Evolutionary conservation across 2,797 vertebrate species (phyloP).

Genomic region (Epinephelus coioides): DNA sequence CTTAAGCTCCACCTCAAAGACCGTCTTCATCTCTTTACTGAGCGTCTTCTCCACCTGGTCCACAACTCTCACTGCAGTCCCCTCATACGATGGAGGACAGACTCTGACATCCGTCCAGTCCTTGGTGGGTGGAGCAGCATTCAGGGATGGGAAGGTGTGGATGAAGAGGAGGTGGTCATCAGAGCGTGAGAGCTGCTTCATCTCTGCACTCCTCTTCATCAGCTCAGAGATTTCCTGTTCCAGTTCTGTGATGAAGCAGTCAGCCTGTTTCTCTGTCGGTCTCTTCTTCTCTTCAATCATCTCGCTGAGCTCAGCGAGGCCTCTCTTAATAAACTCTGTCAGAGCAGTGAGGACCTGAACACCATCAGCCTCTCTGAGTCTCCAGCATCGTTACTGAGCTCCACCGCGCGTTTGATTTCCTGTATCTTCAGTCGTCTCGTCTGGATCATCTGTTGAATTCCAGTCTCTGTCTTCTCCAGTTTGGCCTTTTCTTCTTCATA

Average conservation of each 20-base stretch:
- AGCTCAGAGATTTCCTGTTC: constrained; percentile 2
- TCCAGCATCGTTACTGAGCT: background rate
- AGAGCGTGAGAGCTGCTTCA: background rate
- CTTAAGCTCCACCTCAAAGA: background rate
- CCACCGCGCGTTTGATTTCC: background rate
- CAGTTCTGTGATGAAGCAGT: background rate
- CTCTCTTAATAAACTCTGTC: background rate
- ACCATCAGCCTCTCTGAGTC: background rate
- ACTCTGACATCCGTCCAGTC: background rate
- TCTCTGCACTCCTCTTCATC: background rate
- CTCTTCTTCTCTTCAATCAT: background rate
- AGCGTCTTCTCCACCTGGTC: background rate
- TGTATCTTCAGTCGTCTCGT: background rate
- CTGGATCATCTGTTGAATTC: constrained; percentile 1
- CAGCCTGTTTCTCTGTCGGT: background rate
- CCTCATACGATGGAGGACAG: background rate
- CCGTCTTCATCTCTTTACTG: background rate
- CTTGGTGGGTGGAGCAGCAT: background rate
- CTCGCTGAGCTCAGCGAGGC: background rate
- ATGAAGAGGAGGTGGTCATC: constrained; percentile 11
- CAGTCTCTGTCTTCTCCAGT: background rate
- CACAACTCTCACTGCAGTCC: background rate
- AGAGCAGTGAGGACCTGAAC: background rate
- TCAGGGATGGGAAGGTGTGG: background rate
- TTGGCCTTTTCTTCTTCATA: background rate